Evolutionary conservation across 2,888 invertebrate genomes (phyloP), one percentile per base, ranked within the genome.

Genomic region (Diogma glabrata): DNA sequence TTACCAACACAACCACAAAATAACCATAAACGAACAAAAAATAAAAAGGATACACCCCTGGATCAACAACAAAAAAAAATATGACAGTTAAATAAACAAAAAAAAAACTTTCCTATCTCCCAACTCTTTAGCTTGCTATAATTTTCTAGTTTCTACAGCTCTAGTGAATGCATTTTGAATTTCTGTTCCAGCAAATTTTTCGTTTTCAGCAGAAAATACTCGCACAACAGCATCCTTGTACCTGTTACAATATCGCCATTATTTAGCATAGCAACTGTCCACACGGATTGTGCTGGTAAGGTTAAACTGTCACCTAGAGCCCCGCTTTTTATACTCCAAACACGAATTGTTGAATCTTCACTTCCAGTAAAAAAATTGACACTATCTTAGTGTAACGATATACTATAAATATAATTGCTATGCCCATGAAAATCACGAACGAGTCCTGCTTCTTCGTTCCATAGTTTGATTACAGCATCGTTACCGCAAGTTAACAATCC

Each of bases 211-310:
- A 0, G 90, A 87, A 64, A 95, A 96, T 36, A 97, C 79, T 53
- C 95, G 77, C 1, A 95, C 77, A 1, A 86, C 63, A 1, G 92
- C 92, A 67, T 97, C 95, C 72, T 91, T 92, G 52, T 75, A 53
- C 93, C 97, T 33, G 89, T 82, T 14, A 87, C 90, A 60, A 99
- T 79, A 67, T 97, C 96, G 1, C 87, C 88, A 69, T 95, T 94
- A 6, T 76, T 71, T 19, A 96, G 71, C 51, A 84, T 79, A 10
- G 81, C 75, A 2, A 93, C 86, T 17, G 79, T 73, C 99, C 99
- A 99, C 1, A 95, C 82, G 1, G 92, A 92, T 56, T 88, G 84
- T 0, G 87, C 82, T 0, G 97, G 96, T 55, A 68, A 62, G 23
- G 76, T 71, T 0, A 73, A 60, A 1, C 65, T 58, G 1, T 53